phyloP scores from a whole-genome alignment of 2,113 vertebrate species.

The Eptesicus fuscus region DNA sequence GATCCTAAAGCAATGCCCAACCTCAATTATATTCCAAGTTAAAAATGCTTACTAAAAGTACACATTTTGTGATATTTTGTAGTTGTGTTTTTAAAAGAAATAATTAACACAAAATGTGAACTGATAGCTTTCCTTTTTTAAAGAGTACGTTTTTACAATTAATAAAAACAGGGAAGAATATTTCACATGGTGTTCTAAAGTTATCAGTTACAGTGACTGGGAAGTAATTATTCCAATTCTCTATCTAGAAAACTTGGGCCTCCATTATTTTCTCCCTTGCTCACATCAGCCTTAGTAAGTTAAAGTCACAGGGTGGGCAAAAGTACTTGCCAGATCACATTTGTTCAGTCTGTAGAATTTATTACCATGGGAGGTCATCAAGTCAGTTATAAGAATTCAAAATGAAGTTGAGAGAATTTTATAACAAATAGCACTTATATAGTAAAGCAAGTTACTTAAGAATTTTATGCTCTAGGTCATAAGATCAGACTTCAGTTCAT shows the following conservation, averaged over 20 bases:
- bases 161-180: not conserved
- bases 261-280: not conserved
- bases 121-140: not conserved
- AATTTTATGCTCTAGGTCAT: constrained; percentile 30
- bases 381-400: constrained; percentile 50
- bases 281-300: not conserved
- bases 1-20: not conserved
- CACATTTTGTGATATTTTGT: not conserved
- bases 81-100: not conserved
- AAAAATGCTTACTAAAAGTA: not conserved
- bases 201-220: not conserved
- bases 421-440: constrained; percentile 43
- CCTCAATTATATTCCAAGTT: not conserved
- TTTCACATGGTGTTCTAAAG: not conserved
- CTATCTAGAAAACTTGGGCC: not conserved
- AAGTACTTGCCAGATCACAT: not conserved
- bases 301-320: not conserved
- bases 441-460: constrained; percentile 48
- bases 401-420: constrained; percentile 54
- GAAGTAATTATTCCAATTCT: not conserved
- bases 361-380: constrained; percentile 37
- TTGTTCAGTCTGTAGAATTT: constrained; percentile 41
- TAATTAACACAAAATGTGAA: not conserved
- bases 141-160: constrained; percentile 13
- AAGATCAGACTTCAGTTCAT: constrained; percentile 21